Evolutionary conservation across 2,113 vertebrate genomes (phyloP).

Genomic region (Archocentrus centrarchus): DNA sequence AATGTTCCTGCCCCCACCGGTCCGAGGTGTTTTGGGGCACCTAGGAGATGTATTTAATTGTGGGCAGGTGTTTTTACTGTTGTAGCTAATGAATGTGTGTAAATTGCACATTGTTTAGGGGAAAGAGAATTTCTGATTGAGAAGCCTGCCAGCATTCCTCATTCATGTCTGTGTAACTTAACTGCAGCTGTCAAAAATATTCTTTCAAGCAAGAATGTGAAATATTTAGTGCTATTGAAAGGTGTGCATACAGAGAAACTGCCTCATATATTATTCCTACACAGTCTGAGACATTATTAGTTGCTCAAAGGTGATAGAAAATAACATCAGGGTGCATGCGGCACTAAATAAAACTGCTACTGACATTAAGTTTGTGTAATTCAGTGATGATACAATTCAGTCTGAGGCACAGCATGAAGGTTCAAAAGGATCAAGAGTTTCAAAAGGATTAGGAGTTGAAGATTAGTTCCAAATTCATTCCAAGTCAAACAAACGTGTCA

Average conservation of each 20-base stretch:
- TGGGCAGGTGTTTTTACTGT: no score
- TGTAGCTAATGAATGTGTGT: no score
- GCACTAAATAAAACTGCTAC: neutral
- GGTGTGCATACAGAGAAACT: neutral
- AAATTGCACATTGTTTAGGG: neutral
- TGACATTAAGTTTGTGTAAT: neutral
- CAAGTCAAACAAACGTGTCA: conserved; percentile 2
- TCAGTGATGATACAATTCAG: conserved; percentile 2
- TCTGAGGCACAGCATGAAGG: neutral
- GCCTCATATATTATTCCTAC: neutral
- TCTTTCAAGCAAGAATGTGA: neutral
- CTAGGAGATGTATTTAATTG: no score
- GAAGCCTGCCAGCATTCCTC: rapidly evolving
- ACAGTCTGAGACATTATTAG: neutral
- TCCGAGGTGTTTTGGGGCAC: neutral
- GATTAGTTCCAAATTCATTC: neutral
- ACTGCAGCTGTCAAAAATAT: neutral
- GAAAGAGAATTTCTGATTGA: neutral
- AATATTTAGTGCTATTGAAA: neutral
- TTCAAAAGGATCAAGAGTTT: neutral
- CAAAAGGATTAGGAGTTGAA: conserved; percentile 15
- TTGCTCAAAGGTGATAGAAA: neutral
- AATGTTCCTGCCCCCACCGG: neutral
- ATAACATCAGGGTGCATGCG: neutral
- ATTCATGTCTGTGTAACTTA: neutral